These are phyloP conservation scores for Graphium colonna DNA, from an alignment of 2,888 invertebrate genomes.

Conservation along the genomic window DNA sequence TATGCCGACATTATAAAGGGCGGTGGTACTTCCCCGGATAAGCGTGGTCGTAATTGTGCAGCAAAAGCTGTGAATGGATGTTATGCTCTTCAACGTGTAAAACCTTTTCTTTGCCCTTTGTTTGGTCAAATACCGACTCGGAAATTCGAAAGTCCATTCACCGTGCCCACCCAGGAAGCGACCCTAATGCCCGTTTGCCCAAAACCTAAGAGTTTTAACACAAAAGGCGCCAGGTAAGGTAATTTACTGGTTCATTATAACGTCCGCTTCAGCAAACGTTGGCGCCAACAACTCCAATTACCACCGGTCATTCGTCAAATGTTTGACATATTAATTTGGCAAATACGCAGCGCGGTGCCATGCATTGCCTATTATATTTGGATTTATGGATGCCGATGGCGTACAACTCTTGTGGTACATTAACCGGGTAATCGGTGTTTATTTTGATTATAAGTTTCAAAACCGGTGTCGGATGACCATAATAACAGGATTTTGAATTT, in stretches of 20 bases:
- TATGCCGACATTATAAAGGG: no score
- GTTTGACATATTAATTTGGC: conserved; percentile 49
- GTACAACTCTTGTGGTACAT: conserved; percentile 1
- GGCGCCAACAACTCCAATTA: conserved; percentile 39
- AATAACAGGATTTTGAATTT: no score
- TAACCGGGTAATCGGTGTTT: neutral
- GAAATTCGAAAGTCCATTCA: conserved; percentile 25
- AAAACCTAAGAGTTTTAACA: conserved; percentile 19
- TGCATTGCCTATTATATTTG: conserved; percentile 13
- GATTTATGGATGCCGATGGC: conserved; percentile 11
- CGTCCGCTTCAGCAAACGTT: conserved; percentile 24
- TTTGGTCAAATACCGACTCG: neutral
- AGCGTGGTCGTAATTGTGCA: no score
- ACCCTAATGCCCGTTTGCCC: conserved; percentile 13
- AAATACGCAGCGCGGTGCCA: conserved; percentile 29
- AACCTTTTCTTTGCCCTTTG: no score
- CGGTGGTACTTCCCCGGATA: no score
- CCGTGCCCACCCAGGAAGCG: conserved; percentile 32
- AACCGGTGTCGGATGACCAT: neutral
- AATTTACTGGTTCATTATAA: conserved; percentile 32
- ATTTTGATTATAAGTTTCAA: neutral
- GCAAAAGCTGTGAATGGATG: no score
- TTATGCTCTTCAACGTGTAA: no score
- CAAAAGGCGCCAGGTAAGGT: conserved; percentile 26
- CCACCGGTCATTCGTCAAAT: conserved; percentile 45